Base-by-base conservation (phyloP, 2,888 invertebrate genomes). In the Mythimna lalbum region DNA sequence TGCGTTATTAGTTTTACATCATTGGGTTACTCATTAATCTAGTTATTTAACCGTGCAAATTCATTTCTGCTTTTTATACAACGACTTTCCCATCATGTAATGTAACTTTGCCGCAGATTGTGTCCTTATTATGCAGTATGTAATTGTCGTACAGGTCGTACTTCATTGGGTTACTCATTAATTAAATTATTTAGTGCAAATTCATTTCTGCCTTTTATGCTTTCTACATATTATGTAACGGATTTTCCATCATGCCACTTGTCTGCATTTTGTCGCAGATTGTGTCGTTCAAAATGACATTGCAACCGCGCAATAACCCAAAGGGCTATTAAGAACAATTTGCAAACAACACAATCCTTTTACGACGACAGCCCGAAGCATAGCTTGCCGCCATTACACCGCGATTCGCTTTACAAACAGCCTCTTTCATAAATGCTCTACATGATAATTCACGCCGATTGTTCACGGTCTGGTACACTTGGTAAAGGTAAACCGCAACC, bases 401-500 rank as follows among this genome's bases (percentile, higher is more conserved):
- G 91, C 91, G 88, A 90, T 91, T 91, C 91, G 90, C 89, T 93
- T 91, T 90, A 92, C 93, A 95, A 93, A 94, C 92, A 92, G 89
- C 88, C 91, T 94, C 91, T 91, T 93, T 92, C 90, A 93, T 92
- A 93, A 94, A 92, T 90, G 92, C 92, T 92, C 90, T 91, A 93
- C 93, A 93, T 94, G 94, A 93, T 95, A 94, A 95, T 94, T 93
- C 93, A 90, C 89, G 88, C 89, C 90, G 92, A 94, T 95, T 94
- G 93, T 95, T 94, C 95, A 95, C 91, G 94, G 95, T 96, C 95
- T 95, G 93, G 92, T 93, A 90, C 91, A 92, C 93, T 86, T 87
- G 87, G 92, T 90, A 94, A 94, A 95, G 94, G 93, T 92, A 91
- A 93, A 93, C 94, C 95, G 93, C 93, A 90, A 93, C 94, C 94